Evolutionary conservation across 2,113 vertebrate genomes (phyloP), one percentile per base, ranked within the genome.

Genomic region (Rousettus leschenaultii): DNA sequence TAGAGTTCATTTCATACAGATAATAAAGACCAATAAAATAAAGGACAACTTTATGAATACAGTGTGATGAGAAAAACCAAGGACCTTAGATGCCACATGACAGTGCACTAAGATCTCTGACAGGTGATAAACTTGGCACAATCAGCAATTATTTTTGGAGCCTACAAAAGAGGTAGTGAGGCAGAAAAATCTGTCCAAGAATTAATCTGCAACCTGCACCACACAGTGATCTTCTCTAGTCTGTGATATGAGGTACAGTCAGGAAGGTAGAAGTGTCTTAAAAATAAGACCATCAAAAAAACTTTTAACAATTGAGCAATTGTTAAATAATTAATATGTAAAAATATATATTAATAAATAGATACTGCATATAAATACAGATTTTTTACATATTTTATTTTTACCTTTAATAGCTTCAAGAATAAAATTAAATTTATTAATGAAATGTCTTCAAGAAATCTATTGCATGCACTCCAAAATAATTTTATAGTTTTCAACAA

Each of bases 111-210:
- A 95, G 63, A 82, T 86, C 61, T 91, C 73, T 97, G 96, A 97
- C 95, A 97, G 78, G 71, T 96, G 95, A 96, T 96, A 93, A 96
- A 75, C 73, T 93, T 97, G 97, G 96, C 91, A 94, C 89, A 89
- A 89, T 96, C 77, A 96, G 45, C 86, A 93, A 79, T 96, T 95
- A 95, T 89, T 93, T 88, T 94, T 89, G 95, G 91, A 95, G 96
- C 78, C 89, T 80, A 86, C 68, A 61, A 95, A 96, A 95, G 82
- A 96, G 57, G 73, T 48, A 93, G 82, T 55, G 86, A 89, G 94
- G 95, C 95, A 97, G 89, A 96, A 96, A 92, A 93, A 77, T 79
- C 66, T 70, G 38, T 38, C 88, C 82, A 93, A 65, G 78, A 86
- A 96, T 94, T 96, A 91, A 96, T 96, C 91, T 66, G 66, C 74